phyloP scores from a whole-genome alignment of 2,888 invertebrate genomes.

The Hirtodrosophila histrioides region DNA sequence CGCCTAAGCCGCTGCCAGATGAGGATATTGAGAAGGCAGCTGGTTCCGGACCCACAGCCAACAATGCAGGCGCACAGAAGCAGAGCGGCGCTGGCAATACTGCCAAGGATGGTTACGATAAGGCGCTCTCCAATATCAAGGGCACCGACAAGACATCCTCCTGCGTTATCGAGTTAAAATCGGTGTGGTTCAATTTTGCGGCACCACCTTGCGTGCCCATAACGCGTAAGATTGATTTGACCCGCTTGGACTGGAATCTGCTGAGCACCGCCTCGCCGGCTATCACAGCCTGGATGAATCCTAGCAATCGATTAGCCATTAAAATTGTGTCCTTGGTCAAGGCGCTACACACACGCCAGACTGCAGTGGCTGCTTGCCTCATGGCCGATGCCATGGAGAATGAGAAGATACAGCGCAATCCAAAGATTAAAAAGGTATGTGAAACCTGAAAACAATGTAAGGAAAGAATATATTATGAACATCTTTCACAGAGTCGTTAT shows the following conservation, averaged over 20 bases:
- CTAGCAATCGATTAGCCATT: conserved; percentile 94
- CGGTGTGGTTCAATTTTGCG: conserved; percentile 98
- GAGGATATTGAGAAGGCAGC: conserved; percentile 85
- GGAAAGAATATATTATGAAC: not conserved
- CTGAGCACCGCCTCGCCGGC: conserved; percentile 98
- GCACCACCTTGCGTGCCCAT: conserved; percentile 97
- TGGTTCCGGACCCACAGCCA: conserved; percentile 10
- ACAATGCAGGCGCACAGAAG: conserved; percentile 36
- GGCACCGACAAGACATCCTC: conserved; percentile 90
- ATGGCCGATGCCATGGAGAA: conserved; percentile 97
- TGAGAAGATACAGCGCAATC: conserved; percentile 87
- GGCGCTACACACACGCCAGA: conserved; percentile 91
- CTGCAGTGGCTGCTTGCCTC: conserved; percentile 95
- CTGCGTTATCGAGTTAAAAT: conserved; percentile 93
- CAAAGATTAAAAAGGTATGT: conserved; percentile 83
- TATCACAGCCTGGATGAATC: conserved; percentile 99
- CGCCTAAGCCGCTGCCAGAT: conserved; percentile 61
- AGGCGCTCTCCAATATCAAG: conserved; percentile 86
- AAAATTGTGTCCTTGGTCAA: conserved; percentile 92
- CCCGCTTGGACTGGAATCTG: conserved; percentile 97
- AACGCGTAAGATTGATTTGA: conserved; percentile 96
- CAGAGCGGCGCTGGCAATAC: conserved; percentile 34
- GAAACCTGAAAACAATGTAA: too few species aligned
- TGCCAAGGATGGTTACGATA: conserved; percentile 78
- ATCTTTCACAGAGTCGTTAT: conserved; percentile 91